Percentiles rank a stretch among this genome's conserved stretches.
Evolutionary conservation across 2,113 vertebrate species (phyloP).

Genomic region (Amazona vittata): DNA sequence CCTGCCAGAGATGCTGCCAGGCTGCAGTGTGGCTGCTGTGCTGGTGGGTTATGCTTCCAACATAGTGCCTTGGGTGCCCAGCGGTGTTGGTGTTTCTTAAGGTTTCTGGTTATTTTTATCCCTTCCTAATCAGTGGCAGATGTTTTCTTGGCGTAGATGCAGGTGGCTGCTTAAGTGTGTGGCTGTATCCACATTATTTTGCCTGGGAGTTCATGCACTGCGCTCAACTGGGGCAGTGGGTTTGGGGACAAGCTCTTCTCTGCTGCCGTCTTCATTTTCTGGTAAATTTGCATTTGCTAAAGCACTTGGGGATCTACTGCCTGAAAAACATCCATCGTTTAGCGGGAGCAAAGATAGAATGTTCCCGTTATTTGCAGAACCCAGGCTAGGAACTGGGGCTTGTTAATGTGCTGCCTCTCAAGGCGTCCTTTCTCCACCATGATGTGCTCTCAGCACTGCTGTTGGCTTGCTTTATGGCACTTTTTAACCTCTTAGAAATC

Average conservation of each 20-base stretch:
- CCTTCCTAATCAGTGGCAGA: not conserved
- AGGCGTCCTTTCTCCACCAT: not conserved
- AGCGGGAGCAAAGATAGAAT: not conserved
- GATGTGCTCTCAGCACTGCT: not conserved
- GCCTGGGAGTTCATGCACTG: not conserved
- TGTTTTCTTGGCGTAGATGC: not conserved
- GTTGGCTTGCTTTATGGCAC: not conserved
- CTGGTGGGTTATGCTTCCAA: not conserved
- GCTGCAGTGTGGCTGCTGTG: not conserved
- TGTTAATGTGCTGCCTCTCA: not conserved
- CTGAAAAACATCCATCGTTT: not conserved
- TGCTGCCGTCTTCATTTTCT: not conserved
- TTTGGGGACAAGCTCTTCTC: not conserved
- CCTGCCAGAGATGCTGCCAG: not conserved
- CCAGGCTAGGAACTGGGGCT: not conserved
- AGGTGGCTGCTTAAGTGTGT: not conserved
- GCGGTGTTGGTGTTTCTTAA: accelerated
- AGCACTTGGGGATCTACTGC: not conserved
- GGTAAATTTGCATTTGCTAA: not conserved
- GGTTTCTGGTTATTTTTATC: not conserved
- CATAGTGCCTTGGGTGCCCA: accelerated
- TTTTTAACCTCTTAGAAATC: not conserved
- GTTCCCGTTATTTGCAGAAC: not conserved
- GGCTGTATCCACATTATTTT: accelerated
- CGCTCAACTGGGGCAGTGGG: accelerated